A percentile compares a stretch with the other conserved stretches of the same genome.
phyloP scores from a whole-genome alignment of 1,140 invertebrate genomes.

The Brachionus sp. region DNA sequence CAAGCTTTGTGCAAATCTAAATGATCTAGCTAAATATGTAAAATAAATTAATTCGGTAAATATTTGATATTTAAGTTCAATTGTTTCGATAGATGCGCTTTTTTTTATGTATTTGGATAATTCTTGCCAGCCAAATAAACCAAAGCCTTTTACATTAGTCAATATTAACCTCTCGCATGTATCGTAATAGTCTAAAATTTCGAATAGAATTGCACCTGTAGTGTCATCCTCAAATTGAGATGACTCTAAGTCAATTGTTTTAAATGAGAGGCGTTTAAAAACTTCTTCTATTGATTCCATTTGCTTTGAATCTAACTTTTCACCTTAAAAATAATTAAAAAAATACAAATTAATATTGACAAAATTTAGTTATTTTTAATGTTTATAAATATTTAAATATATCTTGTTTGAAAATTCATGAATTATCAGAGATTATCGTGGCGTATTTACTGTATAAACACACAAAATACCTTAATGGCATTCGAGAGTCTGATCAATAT shows the following conservation, averaged over 20 bases:
- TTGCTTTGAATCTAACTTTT: conserved; percentile 63
- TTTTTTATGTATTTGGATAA: conserved; percentile 74
- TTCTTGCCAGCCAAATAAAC: conserved; percentile 73
- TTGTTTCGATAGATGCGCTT: conserved; percentile 69
- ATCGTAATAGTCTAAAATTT: conserved; percentile 88
- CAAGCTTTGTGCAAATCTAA: conserved; percentile 68
- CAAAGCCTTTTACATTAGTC: conserved; percentile 70
- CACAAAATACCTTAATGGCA: too few species aligned
- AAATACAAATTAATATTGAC: too few species aligned
- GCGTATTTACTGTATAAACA: too few species aligned
- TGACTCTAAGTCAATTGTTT: conserved; percentile 67
- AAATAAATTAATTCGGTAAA: conserved; percentile 68
- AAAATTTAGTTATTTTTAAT: neutral
- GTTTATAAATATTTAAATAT: too few species aligned
- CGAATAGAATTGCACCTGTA: conserved; percentile 67
- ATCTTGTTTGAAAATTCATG: neutral
- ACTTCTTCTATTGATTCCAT: conserved; percentile 74
- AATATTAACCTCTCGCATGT: conserved; percentile 73
- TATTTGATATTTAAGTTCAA: conserved; percentile 68
- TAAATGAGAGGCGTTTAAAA: conserved; percentile 71
- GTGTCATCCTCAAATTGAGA: conserved; percentile 51
- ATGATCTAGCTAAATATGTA: conserved; percentile 68
- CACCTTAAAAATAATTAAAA: conserved; percentile 51
- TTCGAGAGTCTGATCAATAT: too few species aligned
- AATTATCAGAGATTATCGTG: too few species aligned